Evolutionary conservation across 1,140 invertebrate genomes (phyloP).

Genomic region (Nylanderia fulva): DNA sequence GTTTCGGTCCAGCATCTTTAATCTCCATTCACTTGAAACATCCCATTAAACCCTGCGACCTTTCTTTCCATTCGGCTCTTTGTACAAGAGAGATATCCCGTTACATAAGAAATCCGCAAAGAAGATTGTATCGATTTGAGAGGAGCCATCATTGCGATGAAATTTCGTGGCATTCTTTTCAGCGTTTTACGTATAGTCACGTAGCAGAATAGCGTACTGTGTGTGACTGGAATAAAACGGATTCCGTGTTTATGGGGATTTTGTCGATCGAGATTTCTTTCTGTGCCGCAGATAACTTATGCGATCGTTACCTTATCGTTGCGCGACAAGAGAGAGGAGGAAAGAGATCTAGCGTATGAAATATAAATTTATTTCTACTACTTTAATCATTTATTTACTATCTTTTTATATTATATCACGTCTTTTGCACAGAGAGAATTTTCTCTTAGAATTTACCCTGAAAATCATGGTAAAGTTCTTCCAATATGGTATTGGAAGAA

Average conservation of each 20-base stretch:
- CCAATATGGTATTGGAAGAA: too few species aligned
- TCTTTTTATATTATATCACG: neutral
- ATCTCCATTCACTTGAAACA: constrained; percentile 61
- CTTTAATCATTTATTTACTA: too few species aligned
- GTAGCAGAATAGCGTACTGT: constrained; percentile 6
- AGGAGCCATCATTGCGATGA: constrained; percentile 22
- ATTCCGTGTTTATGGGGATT: constrained; percentile 21
- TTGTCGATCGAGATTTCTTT: neutral
- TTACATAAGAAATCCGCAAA: constrained; percentile 35
- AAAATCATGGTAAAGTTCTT: too few species aligned
- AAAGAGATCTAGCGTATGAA: neutral
- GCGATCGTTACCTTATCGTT: too few species aligned
- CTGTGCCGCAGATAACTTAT: neutral
- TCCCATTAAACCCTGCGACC: constrained; percentile 23
- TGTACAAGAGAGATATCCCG: neutral
- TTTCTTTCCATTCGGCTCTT: neutral
- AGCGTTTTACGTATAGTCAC: constrained; percentile 19
- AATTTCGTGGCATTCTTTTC: neutral
- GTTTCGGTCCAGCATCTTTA: constrained; percentile 47
- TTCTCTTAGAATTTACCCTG: too few species aligned
- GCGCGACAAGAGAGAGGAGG: too few species aligned
- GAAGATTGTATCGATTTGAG: constrained; percentile 30
- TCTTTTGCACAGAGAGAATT: too few species aligned
- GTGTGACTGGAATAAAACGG: constrained; percentile 48
- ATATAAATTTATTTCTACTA: neutral